phyloP scores from a whole-genome alignment of 2,797 vertebrate genomes.

The Arnoldichthys spilopterus region DNA sequence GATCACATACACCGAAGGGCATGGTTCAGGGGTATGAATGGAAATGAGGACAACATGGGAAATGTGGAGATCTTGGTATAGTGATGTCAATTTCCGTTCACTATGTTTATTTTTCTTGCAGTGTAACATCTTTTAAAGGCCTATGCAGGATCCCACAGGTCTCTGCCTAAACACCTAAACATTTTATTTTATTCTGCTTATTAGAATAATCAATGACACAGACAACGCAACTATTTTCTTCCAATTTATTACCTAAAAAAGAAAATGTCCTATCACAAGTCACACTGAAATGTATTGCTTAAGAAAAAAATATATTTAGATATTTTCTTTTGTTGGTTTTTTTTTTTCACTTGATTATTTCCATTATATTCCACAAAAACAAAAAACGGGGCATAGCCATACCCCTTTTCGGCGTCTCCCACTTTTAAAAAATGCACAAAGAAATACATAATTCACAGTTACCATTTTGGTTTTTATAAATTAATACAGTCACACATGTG shows the following conservation, averaged over 20 bases:
- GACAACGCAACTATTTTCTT: conserved; percentile 69
- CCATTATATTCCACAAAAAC: conserved; percentile 81
- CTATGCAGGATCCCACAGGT: background rate
- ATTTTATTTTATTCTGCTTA: too few species aligned
- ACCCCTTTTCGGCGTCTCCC: conserved; percentile 71
- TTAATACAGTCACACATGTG: conserved; percentile 90
- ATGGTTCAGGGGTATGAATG: background rate
- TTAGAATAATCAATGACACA: conserved; percentile 4
- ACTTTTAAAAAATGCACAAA: conserved; percentile 82
- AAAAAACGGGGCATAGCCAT: conserved; percentile 68
- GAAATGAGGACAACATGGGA: background rate
- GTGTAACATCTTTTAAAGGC: background rate
- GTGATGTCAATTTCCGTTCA: too few species aligned
- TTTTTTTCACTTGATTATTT: conserved; percentile 72
- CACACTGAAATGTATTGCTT: conserved; percentile 92
- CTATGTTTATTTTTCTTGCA: too few species aligned
- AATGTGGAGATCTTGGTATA: background rate
- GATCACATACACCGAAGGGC: background rate
- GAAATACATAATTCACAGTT: conserved; percentile 90
- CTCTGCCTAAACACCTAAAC: too few species aligned
- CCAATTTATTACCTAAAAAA: conserved; percentile 88
- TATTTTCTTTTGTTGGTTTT: conserved; percentile 74
- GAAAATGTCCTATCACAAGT: conserved; percentile 88
- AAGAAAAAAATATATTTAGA: conserved; percentile 88
- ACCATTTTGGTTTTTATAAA: conserved; percentile 90